phyloP scores from a whole-genome alignment of 1,140 invertebrate species.

The Apis dorsata region DNA sequence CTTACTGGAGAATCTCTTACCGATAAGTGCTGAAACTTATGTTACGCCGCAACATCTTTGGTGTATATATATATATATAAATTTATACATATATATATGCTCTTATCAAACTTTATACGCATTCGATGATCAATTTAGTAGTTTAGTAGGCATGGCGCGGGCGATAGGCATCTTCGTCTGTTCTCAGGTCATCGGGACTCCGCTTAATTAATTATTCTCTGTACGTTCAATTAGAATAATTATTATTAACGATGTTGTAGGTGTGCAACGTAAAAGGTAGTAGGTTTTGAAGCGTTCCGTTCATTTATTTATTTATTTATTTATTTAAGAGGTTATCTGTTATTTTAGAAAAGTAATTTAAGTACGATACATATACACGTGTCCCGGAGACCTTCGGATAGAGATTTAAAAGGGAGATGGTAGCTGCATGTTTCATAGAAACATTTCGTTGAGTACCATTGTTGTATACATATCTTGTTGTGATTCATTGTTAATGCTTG shows the following conservation, averaged over 20 bases:
- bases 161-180: conserved; percentile 57
- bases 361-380: neutral
- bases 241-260: neutral
- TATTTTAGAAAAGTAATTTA: neutral
- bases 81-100: conserved; percentile 38
- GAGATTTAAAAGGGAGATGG: conserved; percentile 76
- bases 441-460: conserved; percentile 78
- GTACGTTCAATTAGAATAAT: neutral
- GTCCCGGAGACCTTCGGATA: conserved; percentile 65
- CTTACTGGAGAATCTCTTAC: conserved; percentile 75
- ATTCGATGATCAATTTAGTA: conserved; percentile 53
- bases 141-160: conserved; percentile 62
- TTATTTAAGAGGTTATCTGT: neutral
- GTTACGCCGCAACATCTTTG: conserved; percentile 47
- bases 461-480: conserved; percentile 81
- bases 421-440: conserved; percentile 77
- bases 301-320: neutral
- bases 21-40: conserved; percentile 61
- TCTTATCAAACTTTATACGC: conserved; percentile 52
- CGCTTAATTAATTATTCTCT: neutral
- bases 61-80: conserved; percentile 27
- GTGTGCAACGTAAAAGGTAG: neutral
- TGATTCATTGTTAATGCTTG: conserved; percentile 82
- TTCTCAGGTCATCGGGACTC: conserved; percentile 63
- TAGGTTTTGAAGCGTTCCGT: neutral